A percentile compares a stretch with the other conserved stretches of the same genome.
phyloP scores from a whole-genome alignment of 2,888 invertebrate genomes.

The Neoitamus cyanurus region DNA sequence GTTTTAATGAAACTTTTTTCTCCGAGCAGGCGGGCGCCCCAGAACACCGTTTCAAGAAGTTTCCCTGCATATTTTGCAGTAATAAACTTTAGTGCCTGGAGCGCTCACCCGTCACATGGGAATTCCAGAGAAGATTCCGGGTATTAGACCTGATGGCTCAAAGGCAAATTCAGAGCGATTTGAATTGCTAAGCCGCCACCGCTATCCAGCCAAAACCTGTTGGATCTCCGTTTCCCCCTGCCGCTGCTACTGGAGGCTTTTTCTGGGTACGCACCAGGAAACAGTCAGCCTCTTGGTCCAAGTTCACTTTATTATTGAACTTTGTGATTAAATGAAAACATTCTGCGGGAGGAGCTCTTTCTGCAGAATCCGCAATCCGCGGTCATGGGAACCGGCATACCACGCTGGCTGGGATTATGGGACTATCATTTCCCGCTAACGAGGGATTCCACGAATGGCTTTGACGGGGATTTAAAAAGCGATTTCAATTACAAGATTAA shows the following conservation, averaged over 20 bases:
- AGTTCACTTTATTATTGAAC: not conserved
- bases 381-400: not conserved
- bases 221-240: not conserved
- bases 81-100: not conserved
- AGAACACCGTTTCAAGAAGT: not conserved
- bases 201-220: not conserved
- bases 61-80: not conserved
- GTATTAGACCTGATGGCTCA: not conserved
- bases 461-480: not conserved
- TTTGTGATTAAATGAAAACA: not conserved
- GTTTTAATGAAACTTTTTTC: not conserved
- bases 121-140: not conserved
- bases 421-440: not conserved
- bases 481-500: slow-evolving; percentile 1
- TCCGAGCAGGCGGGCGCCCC: not conserved
- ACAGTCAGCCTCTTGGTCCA: not conserved
- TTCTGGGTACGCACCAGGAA: not conserved
- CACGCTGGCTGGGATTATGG: not conserved
- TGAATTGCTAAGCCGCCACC: not conserved
- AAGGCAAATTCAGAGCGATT: not conserved
- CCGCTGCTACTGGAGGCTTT: not conserved
- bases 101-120: not conserved
- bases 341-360: not conserved
- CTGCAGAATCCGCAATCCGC: not conserved
- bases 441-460: not conserved